A percentile compares a stretch with the other conserved stretches of the same genome.
Evolutionary conservation across 2,888 invertebrate species (phyloP).

Genomic region (Polyommatus iphigenia): DNA sequence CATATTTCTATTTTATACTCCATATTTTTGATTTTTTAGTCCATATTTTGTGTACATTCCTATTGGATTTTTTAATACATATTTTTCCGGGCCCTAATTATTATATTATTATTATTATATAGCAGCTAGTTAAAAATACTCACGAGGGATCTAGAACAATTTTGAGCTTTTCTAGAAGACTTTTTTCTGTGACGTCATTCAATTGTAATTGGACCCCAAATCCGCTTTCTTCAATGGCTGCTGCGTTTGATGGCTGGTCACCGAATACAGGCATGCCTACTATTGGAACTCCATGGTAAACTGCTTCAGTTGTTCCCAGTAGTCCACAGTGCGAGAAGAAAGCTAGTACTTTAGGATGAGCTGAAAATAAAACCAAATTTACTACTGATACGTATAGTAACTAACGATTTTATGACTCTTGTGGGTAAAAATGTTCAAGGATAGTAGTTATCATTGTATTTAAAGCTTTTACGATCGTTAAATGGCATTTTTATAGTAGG

Average conservation of each 20-base stretch:
- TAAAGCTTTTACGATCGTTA: neutral
- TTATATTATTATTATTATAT: neutral
- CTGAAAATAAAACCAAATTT: slow-evolving; percentile 49
- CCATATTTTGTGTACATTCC: too few species aligned
- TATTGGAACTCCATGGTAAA: slow-evolving; percentile 79
- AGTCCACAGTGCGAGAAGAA: slow-evolving; percentile 81
- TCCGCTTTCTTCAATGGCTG: slow-evolving; percentile 74
- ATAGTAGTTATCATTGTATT: neutral
- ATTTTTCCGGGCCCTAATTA: too few species aligned
- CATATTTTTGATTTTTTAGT: too few species aligned
- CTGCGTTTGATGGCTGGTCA: slow-evolving; percentile 80
- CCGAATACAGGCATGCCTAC: slow-evolving; percentile 81
- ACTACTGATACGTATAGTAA: neutral
- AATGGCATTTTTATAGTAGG: neutral
- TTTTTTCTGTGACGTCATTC: slow-evolving; percentile 70
- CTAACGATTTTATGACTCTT: neutral
- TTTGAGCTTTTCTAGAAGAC: slow-evolving; percentile 66
- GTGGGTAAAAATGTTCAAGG: neutral
- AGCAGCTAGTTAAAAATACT: slow-evolving; percentile 43
- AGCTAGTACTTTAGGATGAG: slow-evolving; percentile 73
- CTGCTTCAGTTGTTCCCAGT: slow-evolving; percentile 79
- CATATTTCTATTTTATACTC: too few species aligned
- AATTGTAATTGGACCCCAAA: slow-evolving; percentile 70
- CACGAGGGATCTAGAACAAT: slow-evolving; percentile 75
- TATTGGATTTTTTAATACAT: too few species aligned